phyloP scores from a whole-genome alignment of 2,888 invertebrate genomes.

The Eupsilia transversa region DNA sequence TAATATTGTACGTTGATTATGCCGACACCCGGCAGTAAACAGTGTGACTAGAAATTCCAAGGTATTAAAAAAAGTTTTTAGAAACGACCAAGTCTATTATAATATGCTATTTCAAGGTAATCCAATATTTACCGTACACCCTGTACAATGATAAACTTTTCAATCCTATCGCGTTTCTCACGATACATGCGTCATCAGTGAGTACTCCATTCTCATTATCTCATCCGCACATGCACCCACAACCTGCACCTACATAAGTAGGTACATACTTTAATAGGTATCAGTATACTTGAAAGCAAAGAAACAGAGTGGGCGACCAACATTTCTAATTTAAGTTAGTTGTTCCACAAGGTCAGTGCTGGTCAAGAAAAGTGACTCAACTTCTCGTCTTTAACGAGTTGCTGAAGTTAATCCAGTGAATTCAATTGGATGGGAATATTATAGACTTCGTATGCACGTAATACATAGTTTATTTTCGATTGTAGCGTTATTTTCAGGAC shows the following conservation, averaged over 20 bases:
- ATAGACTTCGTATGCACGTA: not conserved
- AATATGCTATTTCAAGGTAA: too few relatives aligned
- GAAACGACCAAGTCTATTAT: too few relatives aligned
- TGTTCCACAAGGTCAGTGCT: constrained; percentile 42
- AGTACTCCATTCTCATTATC: constrained; percentile 23
- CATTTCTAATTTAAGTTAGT: constrained; percentile 56
- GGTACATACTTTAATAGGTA: constrained; percentile 16
- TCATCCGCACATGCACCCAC: constrained; percentile 4
- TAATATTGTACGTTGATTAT: too few relatives aligned
- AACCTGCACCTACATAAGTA: too few relatives aligned
- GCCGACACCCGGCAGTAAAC: too few relatives aligned
- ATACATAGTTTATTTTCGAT: not conserved
- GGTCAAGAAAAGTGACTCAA: constrained; percentile 43
- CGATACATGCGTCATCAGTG: not conserved
- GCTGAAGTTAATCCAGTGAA: constrained; percentile 28
- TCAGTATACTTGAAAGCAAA: constrained; percentile 27
- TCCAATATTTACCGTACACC: too few relatives aligned
- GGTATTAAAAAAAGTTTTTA: too few relatives aligned
- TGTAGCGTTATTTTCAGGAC: not conserved
- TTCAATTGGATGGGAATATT: constrained; percentile 23
- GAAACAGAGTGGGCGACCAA: constrained; percentile 23
- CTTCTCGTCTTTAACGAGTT: constrained; percentile 30
- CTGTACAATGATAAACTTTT: not conserved
- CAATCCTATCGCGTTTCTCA: not conserved
- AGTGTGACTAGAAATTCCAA: too few relatives aligned